These are phyloP conservation scores for Tetranychus urticae DNA, from an alignment of 1,140 invertebrate species.

Conservation along the genomic window DNA sequence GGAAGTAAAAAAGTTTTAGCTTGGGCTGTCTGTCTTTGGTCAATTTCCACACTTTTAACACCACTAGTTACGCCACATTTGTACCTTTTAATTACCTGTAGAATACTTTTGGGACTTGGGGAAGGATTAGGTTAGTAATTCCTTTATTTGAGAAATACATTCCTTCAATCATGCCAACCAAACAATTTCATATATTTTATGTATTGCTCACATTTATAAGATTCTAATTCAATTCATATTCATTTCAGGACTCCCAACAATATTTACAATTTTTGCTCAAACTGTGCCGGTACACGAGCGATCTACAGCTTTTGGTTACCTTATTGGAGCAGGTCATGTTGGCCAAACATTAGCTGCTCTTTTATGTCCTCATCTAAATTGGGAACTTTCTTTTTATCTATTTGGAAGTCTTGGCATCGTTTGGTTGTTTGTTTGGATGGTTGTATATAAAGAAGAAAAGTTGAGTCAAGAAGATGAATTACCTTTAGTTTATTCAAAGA, in stretches of 20 bases:
- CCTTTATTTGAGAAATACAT: too few relatives aligned
- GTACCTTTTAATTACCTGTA: constrained; percentile 32
- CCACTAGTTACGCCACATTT: constrained; percentile 39
- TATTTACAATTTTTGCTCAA: constrained; percentile 53
- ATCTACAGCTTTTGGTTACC: constrained; percentile 47
- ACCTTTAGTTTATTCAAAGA: constrained; percentile 37
- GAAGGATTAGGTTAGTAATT: constrained; percentile 40
- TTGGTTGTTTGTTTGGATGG: constrained; percentile 41
- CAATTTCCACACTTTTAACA: constrained; percentile 43
- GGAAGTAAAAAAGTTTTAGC: constrained; percentile 44
- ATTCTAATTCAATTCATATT: neutral
- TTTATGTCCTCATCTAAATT: constrained; percentile 35
- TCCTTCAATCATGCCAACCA: neutral
- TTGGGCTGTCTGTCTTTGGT: constrained; percentile 46
- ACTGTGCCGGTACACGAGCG: constrained; percentile 44
- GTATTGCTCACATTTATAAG: too few relatives aligned
- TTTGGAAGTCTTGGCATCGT: constrained; percentile 44
- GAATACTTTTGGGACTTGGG: constrained; percentile 43
- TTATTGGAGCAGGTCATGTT: constrained; percentile 44
- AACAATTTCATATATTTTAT: neutral
- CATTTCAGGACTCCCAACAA: constrained; percentile 40
- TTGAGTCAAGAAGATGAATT: constrained; percentile 31
- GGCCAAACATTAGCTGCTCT: constrained; percentile 51
- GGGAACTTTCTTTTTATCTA: constrained; percentile 43
- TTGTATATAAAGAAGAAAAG: constrained; percentile 29